Percentiles rank a stretch among this genome's conserved stretches.
Evolutionary conservation across 1,140 invertebrate species (phyloP).

Genomic region (Lepidurus arcticus): DNA sequence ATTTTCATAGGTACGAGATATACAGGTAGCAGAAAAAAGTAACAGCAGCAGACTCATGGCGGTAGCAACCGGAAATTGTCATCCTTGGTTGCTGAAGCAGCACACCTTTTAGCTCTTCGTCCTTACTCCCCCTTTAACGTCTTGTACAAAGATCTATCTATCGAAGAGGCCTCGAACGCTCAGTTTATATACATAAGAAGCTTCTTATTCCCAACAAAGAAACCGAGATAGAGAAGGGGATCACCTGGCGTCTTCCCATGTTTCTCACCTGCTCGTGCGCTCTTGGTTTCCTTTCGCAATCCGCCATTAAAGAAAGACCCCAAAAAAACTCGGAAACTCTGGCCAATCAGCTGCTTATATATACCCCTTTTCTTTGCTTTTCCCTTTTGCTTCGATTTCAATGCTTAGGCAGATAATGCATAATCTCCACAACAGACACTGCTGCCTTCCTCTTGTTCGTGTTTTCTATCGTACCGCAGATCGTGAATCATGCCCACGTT

Average conservation of each 20-base stretch:
- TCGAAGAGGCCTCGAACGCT: background rate
- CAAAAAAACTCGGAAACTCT: background rate
- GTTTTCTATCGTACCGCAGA: background rate
- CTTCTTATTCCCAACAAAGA: background rate
- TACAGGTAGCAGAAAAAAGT: background rate
- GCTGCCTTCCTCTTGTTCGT: background rate
- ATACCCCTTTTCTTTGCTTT: background rate
- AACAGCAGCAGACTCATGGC: slow-evolving; percentile 18
- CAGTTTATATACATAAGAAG: background rate
- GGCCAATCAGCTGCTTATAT: background rate
- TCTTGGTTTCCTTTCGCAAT: background rate
- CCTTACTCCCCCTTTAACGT: background rate
- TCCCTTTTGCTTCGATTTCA: background rate
- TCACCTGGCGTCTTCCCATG: slow-evolving; percentile 2
- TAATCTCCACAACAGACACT: background rate
- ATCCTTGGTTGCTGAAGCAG: slow-evolving; percentile 21
- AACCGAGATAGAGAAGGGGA: background rate
- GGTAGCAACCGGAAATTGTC: slow-evolving; percentile 19
- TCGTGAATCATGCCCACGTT: background rate
- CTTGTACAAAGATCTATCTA: background rate
- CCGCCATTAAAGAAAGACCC: background rate
- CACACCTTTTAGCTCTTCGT: slow-evolving; percentile 12
- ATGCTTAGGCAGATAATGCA: background rate
- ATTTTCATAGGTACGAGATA: background rate
- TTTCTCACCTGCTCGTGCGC: background rate